These are phyloP conservation scores for Mactromeris polynyma DNA, from an alignment of 2,888 invertebrate species.

Conservation along the genomic window DNA sequence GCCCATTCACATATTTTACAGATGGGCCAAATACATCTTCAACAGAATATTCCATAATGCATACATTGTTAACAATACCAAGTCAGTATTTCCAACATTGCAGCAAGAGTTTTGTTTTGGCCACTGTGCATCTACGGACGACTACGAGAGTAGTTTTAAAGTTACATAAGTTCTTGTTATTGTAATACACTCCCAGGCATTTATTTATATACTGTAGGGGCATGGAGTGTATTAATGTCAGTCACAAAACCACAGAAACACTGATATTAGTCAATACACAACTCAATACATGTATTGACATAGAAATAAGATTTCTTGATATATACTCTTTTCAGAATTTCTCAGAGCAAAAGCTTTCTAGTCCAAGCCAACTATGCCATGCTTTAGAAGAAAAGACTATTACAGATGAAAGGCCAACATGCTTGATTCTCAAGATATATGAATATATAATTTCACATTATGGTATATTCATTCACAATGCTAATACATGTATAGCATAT, in stretches of 20 bases:
- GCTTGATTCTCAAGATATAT: neutral
- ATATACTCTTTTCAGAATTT: neutral
- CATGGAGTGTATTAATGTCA: too few species aligned
- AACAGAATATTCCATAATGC: too few species aligned
- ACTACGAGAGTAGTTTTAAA: too few species aligned
- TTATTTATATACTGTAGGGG: too few species aligned
- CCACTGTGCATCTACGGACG: too few species aligned
- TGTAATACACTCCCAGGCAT: too few species aligned
- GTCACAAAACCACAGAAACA: neutral
- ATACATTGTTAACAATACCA: too few species aligned
- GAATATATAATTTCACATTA: neutral
- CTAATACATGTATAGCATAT: slow-evolving; percentile 13
- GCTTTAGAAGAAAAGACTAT: neutral
- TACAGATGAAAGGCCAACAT: neutral
- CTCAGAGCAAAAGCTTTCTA: neutral
- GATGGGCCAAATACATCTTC: too few species aligned
- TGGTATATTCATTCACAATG: neutral
- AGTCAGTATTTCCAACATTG: too few species aligned
- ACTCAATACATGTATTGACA: slow-evolving; percentile 15
- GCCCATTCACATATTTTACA: too few species aligned
- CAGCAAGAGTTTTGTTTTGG: too few species aligned
- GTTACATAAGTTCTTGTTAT: too few species aligned
- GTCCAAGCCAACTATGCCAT: neutral
- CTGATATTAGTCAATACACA: neutral
- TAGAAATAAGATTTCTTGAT: neutral